These are phyloP conservation scores for Rafetus swinhoei DNA, from an alignment of 2,113 vertebrate genomes.

Conservation along the genomic window DNA sequence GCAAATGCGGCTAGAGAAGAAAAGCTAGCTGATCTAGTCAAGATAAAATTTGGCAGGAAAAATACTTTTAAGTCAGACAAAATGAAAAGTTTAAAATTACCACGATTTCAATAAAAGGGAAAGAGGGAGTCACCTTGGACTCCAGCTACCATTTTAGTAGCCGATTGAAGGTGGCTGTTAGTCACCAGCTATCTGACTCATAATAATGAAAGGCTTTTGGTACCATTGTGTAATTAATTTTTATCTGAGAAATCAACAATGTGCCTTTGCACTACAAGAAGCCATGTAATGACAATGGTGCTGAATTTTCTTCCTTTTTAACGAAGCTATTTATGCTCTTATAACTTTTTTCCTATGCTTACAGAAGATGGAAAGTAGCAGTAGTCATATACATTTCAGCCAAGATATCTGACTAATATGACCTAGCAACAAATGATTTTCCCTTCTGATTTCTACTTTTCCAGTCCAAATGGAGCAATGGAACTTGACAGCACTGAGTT, in stretches of 20 bases:
- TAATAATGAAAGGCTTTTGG: slow-evolving; percentile 51
- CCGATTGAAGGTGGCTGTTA: slow-evolving; percentile 52
- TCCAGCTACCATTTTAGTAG: slow-evolving; percentile 24
- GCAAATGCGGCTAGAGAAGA: slow-evolving; percentile 33
- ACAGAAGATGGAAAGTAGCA: slow-evolving; percentile 14
- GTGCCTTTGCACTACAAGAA: not conserved
- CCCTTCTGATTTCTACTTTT: slow-evolving; percentile 62
- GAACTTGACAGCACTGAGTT: slow-evolving; percentile 72
- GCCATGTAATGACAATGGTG: slow-evolving; percentile 10
- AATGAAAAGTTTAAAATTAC: slow-evolving; percentile 53
- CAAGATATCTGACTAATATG: slow-evolving; percentile 20
- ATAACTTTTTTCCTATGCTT: not conserved
- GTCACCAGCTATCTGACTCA: slow-evolving; percentile 44
- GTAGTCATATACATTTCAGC: not conserved
- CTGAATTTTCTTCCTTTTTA: slow-evolving; percentile 40
- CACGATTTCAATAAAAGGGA: slow-evolving; percentile 56
- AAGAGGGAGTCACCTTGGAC: slow-evolving; percentile 48
- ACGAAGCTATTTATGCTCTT: not conserved
- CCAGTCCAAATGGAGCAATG: slow-evolving; percentile 63
- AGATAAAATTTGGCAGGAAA: slow-evolving; percentile 64
- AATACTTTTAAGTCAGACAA: slow-evolving; percentile 60
- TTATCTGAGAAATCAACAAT: slow-evolving; percentile 29
- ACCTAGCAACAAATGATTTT: slow-evolving; percentile 16
- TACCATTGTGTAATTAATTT: slow-evolving; percentile 57
- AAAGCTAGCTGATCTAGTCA: slow-evolving; percentile 43